Conservation (phyloP, 1,140 invertebrate species). For the Musca vetustissima region DNA sequence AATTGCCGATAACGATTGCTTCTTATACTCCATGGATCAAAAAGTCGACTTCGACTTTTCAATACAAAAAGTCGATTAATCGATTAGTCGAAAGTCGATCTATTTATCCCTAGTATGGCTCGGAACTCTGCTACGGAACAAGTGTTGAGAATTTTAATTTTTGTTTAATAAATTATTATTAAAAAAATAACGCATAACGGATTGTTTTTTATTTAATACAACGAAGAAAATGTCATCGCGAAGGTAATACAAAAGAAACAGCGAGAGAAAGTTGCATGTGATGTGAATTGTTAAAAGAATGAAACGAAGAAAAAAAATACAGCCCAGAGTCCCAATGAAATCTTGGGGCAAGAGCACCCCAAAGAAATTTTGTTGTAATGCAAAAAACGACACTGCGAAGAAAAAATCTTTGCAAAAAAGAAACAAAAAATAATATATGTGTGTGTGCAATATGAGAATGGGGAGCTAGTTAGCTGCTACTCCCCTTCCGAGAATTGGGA, state of each 20-base stretch:
- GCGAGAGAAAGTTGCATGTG: neutral
- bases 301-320: neutral
- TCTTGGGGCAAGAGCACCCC: neutral
- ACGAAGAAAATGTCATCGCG: constrained; percentile 28
- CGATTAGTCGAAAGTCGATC: too few relatives aligned
- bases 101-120: too few relatives aligned
- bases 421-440: too few relatives aligned
- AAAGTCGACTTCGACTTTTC: too few relatives aligned
- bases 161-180: constrained; percentile 25
- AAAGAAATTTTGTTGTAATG: neutral
- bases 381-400: neutral
- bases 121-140: neutral
- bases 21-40: too few relatives aligned
- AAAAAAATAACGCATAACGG: neutral
- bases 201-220: neutral
- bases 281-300: neutral
- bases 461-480: too few relatives aligned
- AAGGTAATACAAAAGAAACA: constrained; percentile 26
- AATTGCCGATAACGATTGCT: too few relatives aligned
- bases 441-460: neutral
- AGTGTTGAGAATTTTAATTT: constrained; percentile 26
- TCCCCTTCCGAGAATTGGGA: too few relatives aligned
- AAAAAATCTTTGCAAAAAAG: constrained; percentile 18
- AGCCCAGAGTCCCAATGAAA: too few relatives aligned
- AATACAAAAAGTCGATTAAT: neutral